Evolutionary conservation across 2,888 invertebrate species (phyloP), one percentile per base, ranked within the genome.

Genomic region (Clanis bilineata): DNA sequence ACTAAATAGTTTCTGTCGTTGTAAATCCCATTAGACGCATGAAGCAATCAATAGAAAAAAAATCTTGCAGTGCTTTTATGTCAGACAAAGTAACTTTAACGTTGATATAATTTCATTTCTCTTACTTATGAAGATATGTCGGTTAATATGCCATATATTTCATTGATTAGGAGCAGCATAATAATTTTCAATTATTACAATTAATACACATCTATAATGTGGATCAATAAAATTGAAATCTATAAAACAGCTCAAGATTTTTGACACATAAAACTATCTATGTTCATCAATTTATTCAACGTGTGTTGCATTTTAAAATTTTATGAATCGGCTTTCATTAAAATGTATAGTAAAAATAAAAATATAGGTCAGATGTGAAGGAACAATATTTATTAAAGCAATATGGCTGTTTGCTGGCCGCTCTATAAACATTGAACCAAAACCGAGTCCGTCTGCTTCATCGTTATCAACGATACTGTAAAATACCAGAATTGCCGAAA

Each of bases 331-430:
- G 65, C 65, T 70, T 69, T 71, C 62, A 66, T 69, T 69, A 70
- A 74, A 78, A 73, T 64, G 64, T 65, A 66, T 66, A 68, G 70
- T 77, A 77, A 79, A 77, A 76, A 73, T 73, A 76, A 70, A 73
- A 76, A 86, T 78, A 69, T 83, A 64, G 88, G 87, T 81, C 85
- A 82, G 62, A 70, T 66, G 73, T 74, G 67, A 74, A 72, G 70
- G 69, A 80, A 79, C 72, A 76, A 68, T 73, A 71, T 77, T 28
- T 56, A 21, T 21, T 59, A 32, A 59, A 45, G 22, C 41, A 56
- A 39, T 41, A 28, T 15, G 15, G 25, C 45, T 2, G 47, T 28
- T 12, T 47, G 15, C 47, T 9, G 28, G 47, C 21, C 43, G 43
- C 47, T 25, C 28, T 47, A 25, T 25, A 28, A 15, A 47, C 28